phyloP scores from a whole-genome alignment of 2,113 vertebrate genomes.

The Apodemus sylvaticus region DNA sequence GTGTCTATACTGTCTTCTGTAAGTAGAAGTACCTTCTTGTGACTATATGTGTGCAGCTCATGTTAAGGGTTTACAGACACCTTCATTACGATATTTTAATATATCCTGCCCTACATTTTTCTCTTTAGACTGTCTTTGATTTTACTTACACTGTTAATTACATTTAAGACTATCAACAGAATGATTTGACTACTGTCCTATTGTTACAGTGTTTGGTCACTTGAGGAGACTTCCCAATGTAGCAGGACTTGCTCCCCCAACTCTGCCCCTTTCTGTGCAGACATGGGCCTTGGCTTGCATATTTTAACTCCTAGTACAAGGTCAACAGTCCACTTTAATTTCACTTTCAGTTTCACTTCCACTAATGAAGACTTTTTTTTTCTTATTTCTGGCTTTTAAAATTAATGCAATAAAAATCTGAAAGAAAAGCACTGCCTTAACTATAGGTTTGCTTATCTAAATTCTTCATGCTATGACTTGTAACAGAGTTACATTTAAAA shows the following conservation, averaged over 20 bases:
- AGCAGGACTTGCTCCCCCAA: not conserved
- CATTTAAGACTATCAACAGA: not conserved
- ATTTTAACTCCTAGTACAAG: conserved; percentile 15
- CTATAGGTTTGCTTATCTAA: conserved; percentile 9
- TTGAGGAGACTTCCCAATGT: not conserved
- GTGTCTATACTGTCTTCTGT: not conserved
- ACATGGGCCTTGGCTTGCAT: not conserved
- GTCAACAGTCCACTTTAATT: not conserved
- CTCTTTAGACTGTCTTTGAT: not conserved
- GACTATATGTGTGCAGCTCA: not conserved
- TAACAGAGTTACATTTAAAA: conserved; percentile 6
- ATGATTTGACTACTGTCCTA: not conserved
- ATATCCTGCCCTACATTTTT: not conserved
- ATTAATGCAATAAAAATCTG: conserved; percentile 46
- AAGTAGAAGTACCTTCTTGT: not conserved
- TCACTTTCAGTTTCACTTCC: conserved; percentile 43
- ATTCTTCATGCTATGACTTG: conserved; percentile 8
- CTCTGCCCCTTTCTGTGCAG: not conserved
- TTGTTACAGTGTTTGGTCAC: not conserved
- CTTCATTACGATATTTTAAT: not conserved
- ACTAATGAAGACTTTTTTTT: not conserved
- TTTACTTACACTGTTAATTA: not conserved
- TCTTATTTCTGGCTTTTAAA: not conserved
- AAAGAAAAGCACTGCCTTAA: not conserved
- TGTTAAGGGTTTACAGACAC: not conserved